Conservation (phyloP, 2,888 invertebrate species). For the Drepana falcataria region DNA sequence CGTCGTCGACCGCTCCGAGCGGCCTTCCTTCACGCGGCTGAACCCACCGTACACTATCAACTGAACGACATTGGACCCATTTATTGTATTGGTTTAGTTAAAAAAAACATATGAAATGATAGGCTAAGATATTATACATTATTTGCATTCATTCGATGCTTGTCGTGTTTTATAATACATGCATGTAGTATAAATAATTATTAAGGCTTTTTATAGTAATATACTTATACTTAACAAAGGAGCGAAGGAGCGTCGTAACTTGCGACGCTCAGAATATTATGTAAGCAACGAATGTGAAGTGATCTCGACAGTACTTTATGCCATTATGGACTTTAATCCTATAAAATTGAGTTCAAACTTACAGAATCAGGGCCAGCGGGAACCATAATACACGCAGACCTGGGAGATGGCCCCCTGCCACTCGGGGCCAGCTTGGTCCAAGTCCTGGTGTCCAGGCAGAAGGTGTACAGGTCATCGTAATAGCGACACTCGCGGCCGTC, state of each 20-base stretch:
- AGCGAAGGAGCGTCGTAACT: no score
- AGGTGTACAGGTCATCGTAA: constrained; percentile 90
- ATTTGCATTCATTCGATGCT: no score
- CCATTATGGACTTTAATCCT: no score
- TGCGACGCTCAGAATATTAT: no score
- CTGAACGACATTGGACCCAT: constrained; percentile 21
- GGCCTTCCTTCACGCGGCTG: constrained; percentile 60
- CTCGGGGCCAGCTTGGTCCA: constrained; percentile 86
- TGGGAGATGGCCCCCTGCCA: constrained; percentile 84
- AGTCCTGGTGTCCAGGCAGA: constrained; percentile 86
- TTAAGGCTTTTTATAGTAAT: no score
- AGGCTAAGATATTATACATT: no score
- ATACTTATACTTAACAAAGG: no score
- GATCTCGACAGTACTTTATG: no score
- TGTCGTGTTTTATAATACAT: no score
- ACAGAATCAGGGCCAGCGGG: constrained; percentile 69
- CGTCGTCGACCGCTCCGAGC: constrained; percentile 55
- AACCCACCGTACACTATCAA: constrained; percentile 68
- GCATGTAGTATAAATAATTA: no score
- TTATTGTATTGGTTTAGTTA: background rate
- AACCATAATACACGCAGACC: constrained; percentile 89
- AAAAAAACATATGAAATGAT: no score
- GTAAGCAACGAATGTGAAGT: no score
- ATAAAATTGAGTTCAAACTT: constrained; percentile 15
- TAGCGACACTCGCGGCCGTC: constrained; percentile 92